These are phyloP conservation scores for Germaria angustata DNA, from an alignment of 2,888 invertebrate species.

Conservation along the genomic window DNA sequence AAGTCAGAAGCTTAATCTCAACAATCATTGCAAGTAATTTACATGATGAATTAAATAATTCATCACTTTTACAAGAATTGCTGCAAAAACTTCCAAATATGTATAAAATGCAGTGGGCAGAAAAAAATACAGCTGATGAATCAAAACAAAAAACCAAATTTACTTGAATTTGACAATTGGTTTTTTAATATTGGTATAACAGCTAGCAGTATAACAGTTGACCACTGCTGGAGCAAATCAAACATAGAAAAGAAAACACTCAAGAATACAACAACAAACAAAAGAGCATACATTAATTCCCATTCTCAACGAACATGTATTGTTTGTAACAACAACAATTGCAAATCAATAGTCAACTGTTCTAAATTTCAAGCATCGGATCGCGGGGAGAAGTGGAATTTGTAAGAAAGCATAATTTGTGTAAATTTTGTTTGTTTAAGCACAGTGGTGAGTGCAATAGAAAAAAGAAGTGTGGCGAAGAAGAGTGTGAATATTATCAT, in stretches of 20 bases:
- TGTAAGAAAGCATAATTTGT: constrained; percentile 21
- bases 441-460: too few species aligned
- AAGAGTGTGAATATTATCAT: constrained; percentile 22
- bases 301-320: too few species aligned
- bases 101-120: too few species aligned
- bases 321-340: constrained; percentile 23
- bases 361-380: constrained; percentile 5
- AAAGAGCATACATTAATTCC: constrained; percentile 27
- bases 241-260: too few species aligned
- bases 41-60: constrained; percentile 28
- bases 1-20: constrained; percentile 20
- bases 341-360: constrained; percentile 14
- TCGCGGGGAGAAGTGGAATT: constrained; percentile 26
- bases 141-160: too few species aligned
- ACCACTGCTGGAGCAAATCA: background rate
- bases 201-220: constrained; percentile 52
- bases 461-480: constrained; percentile 10
- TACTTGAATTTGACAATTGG: too few species aligned
- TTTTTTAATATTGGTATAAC: too few species aligned
- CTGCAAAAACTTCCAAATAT: constrained; percentile 32
- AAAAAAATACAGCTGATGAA: constrained; percentile 31
- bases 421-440: too few species aligned
- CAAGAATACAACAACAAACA: too few species aligned
- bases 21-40: constrained; percentile 37
- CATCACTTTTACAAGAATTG: constrained; percentile 20